Evolutionary conservation across 1,140 invertebrate genomes (phyloP).

Genomic region (Samia ricini): DNA sequence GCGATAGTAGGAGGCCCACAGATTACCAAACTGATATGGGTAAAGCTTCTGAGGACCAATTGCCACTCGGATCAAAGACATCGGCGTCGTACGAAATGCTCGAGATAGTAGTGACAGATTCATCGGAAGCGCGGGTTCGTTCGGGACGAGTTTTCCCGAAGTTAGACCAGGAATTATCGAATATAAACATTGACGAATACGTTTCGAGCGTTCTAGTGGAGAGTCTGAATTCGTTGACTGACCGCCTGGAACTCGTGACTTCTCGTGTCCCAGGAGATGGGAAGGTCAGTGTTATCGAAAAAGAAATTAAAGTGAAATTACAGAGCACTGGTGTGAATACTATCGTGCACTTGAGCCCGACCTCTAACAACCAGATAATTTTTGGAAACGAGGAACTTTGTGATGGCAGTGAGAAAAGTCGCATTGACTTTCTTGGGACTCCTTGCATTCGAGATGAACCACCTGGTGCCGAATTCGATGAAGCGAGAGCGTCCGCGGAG

Average conservation of each 20-base stretch:
- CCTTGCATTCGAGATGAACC: conserved; percentile 40
- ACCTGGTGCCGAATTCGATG: conserved; percentile 11
- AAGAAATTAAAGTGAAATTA: conserved; percentile 75
- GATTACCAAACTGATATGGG: not conserved
- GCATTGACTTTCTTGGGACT: conserved; percentile 33
- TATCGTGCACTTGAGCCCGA: conserved; percentile 68
- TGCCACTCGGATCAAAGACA: conserved; percentile 29
- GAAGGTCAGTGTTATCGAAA: conserved; percentile 70
- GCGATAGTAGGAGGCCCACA: too few species aligned
- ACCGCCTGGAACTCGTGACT: conserved; percentile 71
- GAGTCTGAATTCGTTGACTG: conserved; percentile 70
- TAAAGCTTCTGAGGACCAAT: conserved; percentile 7
- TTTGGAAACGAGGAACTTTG: conserved; percentile 68
- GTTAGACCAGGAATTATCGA: not conserved
- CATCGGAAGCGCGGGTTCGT: conserved; percentile 38
- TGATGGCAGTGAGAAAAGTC: conserved; percentile 34
- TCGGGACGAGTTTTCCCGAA: conserved; percentile 16
- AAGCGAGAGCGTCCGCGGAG: conserved; percentile 36
- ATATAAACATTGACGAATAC: conserved; percentile 68
- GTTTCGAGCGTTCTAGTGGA: conserved; percentile 74
- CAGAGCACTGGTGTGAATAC: conserved; percentile 74
- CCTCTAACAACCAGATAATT: conserved; percentile 70
- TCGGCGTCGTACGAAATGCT: conserved; percentile 58
- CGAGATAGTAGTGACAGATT: conserved; percentile 74
- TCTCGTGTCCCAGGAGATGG: conserved; percentile 60